These are phyloP conservation scores for Lepidotrigona ventralis DNA, from an alignment of 1,140 invertebrate genomes.

Conservation along the genomic window DNA sequence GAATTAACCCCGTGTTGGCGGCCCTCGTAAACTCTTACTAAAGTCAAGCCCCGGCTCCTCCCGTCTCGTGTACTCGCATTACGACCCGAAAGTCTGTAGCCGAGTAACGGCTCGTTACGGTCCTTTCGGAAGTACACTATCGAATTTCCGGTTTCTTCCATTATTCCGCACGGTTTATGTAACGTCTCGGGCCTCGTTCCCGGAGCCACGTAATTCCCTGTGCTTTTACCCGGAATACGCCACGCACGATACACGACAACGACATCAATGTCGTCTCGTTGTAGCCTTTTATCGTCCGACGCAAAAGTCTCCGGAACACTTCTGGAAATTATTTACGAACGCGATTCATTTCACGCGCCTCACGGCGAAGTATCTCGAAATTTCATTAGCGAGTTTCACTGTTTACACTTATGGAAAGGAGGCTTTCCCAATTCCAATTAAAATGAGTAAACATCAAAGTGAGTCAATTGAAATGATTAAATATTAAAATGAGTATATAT, in stretches of 20 bases:
- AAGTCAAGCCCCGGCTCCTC: conserved; percentile 77
- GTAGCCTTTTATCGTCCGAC: no score
- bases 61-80: conserved; percentile 75
- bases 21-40: conserved; percentile 79
- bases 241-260: not conserved
- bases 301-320: not conserved
- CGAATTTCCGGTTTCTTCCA: conserved; percentile 64
- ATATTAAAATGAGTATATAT: no score
- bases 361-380: no score
- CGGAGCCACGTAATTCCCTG: conserved; percentile 25
- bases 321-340: not conserved
- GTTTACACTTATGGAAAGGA: no score
- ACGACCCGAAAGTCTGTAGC: conserved; percentile 61
- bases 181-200: conserved; percentile 17
- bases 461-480: no score
- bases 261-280: not conserved
- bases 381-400: no score
- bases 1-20: conserved; percentile 77
- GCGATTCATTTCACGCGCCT: no score
- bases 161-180: conserved; percentile 53
- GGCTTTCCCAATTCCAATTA: no score
- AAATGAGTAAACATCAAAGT: no score
- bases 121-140: conserved; percentile 57
- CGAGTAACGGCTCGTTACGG: conserved; percentile 65
- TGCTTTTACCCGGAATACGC: conserved; percentile 35